Base-by-base conservation (phyloP, 2,888 invertebrate species). In the Drosophila gaucha region DNA sequence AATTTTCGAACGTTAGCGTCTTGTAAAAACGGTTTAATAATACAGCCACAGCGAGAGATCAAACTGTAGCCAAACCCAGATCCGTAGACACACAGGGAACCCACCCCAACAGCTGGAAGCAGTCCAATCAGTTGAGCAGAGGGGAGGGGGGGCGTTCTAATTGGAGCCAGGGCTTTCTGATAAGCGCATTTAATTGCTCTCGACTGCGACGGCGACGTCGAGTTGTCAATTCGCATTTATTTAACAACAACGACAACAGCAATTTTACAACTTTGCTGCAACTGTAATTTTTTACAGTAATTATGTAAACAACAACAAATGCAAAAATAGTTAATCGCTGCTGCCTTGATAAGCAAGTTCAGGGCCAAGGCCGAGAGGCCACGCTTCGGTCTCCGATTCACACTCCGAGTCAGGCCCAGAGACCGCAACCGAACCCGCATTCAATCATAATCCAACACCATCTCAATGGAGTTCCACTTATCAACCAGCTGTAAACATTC, bases 1-100 rank as follows among this genome's bases (percentile, higher is more conserved):
- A 82, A 83, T 88, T 84, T 84, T 72, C 71, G 82, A 82, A 41
- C 78, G 80, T 84, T 84, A 84, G 88, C 88, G 83, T 84, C 88
- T 84, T 88, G 84, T 84, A 84, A 84, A 84, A 84, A 79, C 72
- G 67, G 78, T 88, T 76, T 83, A 88, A 76, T 78, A 74, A 72
- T 54, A 62, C 39, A 43, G 18, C 1, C 28, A 30, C 3, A 39
- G 20, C 31, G 14, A 47, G 36, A 62, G 54, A 35, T 58, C 41
- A 18, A 52, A 18, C 10, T 63, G 47, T 22, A 38, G n/a, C 2
- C 33, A n/a, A 6, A 44, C 16, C 43, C 14, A 51, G 36, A 58
- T 51, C 56, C 60, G 47, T 22, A 18, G 3, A 41, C 26, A 30
- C 38, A 12, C 28, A 41, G 41, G 3, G 35, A 16, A 26, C 41